Percentiles rank a stretch among this genome's conserved stretches.
These are phyloP conservation scores for Cylindroiulus punctatus DNA, from an alignment of 2,888 invertebrate genomes.

Conservation along the genomic window DNA sequence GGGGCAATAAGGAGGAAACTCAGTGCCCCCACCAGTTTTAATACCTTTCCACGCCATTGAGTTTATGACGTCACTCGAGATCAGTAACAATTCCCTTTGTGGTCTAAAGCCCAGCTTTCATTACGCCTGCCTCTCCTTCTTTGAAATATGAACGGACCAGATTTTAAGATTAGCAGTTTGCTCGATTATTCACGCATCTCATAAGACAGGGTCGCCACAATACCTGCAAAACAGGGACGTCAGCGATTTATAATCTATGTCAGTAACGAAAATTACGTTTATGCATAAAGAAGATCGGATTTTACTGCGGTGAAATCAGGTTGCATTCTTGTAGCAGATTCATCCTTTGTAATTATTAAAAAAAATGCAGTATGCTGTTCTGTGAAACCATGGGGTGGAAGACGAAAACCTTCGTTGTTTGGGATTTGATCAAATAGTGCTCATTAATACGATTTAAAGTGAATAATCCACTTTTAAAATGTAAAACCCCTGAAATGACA, in stretches of 20 bases:
- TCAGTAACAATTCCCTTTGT: slow-evolving; percentile 28
- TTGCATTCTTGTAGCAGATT: background rate
- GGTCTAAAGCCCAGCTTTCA: background rate
- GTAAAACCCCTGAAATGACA: background rate
- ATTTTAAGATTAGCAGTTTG: slow-evolving; percentile 24
- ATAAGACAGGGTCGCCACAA: background rate
- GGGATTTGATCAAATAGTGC: background rate
- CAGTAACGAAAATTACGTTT: background rate
- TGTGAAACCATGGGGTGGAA: background rate
- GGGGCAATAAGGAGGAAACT: background rate
- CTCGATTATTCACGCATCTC: background rate
- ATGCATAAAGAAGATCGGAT: background rate
- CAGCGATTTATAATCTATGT: no score
- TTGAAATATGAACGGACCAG: slow-evolving; percentile 12
- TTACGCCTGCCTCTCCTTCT: background rate
- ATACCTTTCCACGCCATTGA: slow-evolving; percentile 43
- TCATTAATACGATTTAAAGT: no score
- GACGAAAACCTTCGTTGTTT: background rate
- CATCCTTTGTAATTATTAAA: background rate
- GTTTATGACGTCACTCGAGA: slow-evolving; percentile 35
- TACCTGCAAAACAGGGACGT: no score
- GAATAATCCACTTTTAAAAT: no score
- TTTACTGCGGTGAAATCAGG: background rate
- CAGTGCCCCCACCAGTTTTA: background rate
- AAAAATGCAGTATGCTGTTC: background rate